Conservation (phyloP, 1,140 invertebrate species). For the Harpegnathos saltator region DNA sequence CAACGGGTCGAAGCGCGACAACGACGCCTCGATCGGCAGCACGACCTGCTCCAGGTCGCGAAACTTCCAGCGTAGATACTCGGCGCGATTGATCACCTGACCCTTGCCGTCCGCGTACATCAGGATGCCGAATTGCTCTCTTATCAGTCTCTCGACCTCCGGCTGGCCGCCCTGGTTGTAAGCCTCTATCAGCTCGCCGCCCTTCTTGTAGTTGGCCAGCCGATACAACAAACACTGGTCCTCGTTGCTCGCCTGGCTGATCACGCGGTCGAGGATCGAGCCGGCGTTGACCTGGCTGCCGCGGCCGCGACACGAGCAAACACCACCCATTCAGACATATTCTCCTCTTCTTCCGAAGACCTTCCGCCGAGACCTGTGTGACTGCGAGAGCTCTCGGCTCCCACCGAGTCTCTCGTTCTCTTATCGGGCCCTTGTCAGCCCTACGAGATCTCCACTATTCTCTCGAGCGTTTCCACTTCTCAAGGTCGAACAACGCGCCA, state of each 20-base stretch:
- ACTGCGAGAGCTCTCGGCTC: neutral
- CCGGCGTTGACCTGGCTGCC: conserved; percentile 87
- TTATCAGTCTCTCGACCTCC: conserved; percentile 94
- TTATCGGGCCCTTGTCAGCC: conserved; percentile 36
- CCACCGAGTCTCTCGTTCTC: neutral
- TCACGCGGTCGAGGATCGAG: conserved; percentile 94
- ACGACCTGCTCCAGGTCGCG: conserved; percentile 93
- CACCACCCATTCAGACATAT: conserved; percentile 85
- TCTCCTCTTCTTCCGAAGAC: conserved; percentile 44
- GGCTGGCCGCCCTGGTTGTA: conserved; percentile 93
- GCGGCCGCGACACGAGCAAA: conserved; percentile 81
- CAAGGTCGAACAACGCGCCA: conserved; percentile 49
- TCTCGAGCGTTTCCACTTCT: conserved; percentile 41
- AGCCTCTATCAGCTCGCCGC: conserved; percentile 93
- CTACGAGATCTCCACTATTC: conserved; percentile 4
- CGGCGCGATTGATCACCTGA: conserved; percentile 94
- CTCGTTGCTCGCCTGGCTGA: conserved; percentile 93
- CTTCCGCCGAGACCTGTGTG: no score
- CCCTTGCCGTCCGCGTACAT: conserved; percentile 96
- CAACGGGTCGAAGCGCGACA: conserved; percentile 93
- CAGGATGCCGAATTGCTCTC: conserved; percentile 94
- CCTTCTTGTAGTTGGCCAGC: conserved; percentile 96
- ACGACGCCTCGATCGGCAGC: conserved; percentile 92
- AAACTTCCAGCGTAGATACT: conserved; percentile 97
- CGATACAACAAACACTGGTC: conserved; percentile 95